Conservation (phyloP, 2,888 invertebrate species). For the Cepaea hortensis region DNA sequence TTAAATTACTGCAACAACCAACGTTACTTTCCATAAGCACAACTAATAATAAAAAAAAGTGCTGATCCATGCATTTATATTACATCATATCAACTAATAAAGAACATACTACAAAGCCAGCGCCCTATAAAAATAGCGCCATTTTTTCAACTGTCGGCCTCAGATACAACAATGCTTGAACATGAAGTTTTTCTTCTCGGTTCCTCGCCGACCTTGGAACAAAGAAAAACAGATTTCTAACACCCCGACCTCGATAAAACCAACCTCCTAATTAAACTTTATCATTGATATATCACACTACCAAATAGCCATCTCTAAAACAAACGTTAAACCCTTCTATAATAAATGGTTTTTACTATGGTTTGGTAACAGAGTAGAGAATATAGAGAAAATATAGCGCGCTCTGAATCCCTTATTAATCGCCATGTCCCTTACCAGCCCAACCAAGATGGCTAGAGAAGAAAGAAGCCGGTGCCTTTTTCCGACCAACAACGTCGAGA, state of each 20-base stretch:
- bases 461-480: conserved; percentile 53
- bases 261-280: background rate
- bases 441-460: conserved; percentile 55
- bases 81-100: too few relatives aligned
- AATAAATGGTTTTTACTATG: conserved; percentile 29
- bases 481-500: conserved; percentile 38
- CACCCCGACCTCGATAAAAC: background rate
- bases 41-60: too few relatives aligned
- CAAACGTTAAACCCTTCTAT: background rate
- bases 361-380: conserved; percentile 31
- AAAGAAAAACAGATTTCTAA: conserved; percentile 50
- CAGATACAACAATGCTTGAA: background rate
- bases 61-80: too few relatives aligned
- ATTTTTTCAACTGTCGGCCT: conserved; percentile 40
- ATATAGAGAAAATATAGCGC: conserved; percentile 47
- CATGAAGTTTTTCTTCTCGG: background rate
- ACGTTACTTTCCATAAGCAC: too few relatives aligned
- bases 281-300: background rate
- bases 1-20: too few relatives aligned
- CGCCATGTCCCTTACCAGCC: conserved; percentile 31
- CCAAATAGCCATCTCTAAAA: conserved; percentile 9
- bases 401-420: conserved; percentile 33
- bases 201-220: conserved; percentile 48
- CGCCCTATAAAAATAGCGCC: conserved; percentile 40
- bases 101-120: background rate